Percentiles rank a stretch among this genome's conserved stretches.
Evolutionary conservation across 1,140 invertebrate genomes (phyloP).

Genomic region (Pseudomyrmex flavicornis): DNA sequence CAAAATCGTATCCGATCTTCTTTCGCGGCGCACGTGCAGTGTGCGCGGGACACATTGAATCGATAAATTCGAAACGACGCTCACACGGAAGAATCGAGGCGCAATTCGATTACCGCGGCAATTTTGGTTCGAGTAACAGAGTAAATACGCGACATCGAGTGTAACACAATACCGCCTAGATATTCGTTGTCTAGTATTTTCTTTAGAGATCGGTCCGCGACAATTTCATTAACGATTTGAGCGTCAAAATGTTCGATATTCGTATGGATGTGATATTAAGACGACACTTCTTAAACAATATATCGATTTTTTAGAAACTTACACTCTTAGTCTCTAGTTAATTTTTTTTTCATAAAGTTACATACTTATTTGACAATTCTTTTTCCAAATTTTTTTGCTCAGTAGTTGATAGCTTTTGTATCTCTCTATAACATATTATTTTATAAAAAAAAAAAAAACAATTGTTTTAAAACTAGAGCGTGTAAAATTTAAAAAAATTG

Average conservation of each 20-base stretch:
- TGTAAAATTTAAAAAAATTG: too few species aligned
- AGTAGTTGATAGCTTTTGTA: too few species aligned
- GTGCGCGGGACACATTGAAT: slow-evolving; percentile 14
- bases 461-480: too few species aligned
- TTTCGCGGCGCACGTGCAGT: neutral
- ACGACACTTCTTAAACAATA: neutral
- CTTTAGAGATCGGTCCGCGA: neutral
- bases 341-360: too few species aligned
- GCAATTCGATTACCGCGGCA: slow-evolving; percentile 26
- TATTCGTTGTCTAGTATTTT: neutral
- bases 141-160: neutral
- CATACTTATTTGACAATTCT: too few species aligned
- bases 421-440: too few species aligned
- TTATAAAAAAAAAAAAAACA: too few species aligned
- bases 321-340: too few species aligned
- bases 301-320: too few species aligned
- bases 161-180: neutral
- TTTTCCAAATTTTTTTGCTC: too few species aligned
- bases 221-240: slow-evolving; percentile 1
- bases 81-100: slow-evolving; percentile 15
- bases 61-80: slow-evolving; percentile 43
- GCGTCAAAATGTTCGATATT: neutral
- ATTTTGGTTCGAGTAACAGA: slow-evolving; percentile 16
- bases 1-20: slow-evolving; percentile 21
- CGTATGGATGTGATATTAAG: slow-evolving; percentile 11